phyloP scores from a whole-genome alignment of 2,797 vertebrate species.

The Phyllotis vaccarum region DNA sequence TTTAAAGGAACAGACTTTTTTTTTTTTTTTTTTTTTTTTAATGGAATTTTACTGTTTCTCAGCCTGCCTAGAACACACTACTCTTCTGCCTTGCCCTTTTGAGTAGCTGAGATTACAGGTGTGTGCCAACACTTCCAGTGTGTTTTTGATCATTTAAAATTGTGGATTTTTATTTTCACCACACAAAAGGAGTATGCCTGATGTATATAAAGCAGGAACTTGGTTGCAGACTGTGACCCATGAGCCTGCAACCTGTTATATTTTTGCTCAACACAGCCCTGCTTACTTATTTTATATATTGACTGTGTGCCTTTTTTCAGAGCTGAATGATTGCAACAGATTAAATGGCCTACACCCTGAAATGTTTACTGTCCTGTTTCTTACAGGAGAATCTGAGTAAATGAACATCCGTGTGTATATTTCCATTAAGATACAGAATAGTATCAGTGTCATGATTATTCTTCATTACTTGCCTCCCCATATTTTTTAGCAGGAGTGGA shows the following conservation, averaged over 20 bases:
- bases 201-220: background rate
- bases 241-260: background rate
- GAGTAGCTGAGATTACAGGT: background rate
- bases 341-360: background rate
- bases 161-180: background rate
- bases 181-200: background rate
- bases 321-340: conserved; percentile 36
- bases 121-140: background rate
- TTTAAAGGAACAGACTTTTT: background rate
- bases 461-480: background rate
- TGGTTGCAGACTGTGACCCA: background rate
- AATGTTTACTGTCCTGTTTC: conserved; percentile 16
- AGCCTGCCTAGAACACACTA: background rate
- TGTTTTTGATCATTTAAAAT: conserved; percentile 58
- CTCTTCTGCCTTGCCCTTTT: background rate
- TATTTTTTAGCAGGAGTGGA: background rate
- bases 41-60: background rate
- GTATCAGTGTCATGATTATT: background rate
- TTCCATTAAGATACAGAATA: background rate
- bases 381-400: conserved; percentile 17
- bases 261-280: background rate
- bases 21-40: background rate
- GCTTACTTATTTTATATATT: background rate
- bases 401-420: background rate
- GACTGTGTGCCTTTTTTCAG: conserved; percentile 18